These are phyloP conservation scores for Leuctra nigra DNA, from an alignment of 2,888 invertebrate genomes.

Conservation along the genomic window DNA sequence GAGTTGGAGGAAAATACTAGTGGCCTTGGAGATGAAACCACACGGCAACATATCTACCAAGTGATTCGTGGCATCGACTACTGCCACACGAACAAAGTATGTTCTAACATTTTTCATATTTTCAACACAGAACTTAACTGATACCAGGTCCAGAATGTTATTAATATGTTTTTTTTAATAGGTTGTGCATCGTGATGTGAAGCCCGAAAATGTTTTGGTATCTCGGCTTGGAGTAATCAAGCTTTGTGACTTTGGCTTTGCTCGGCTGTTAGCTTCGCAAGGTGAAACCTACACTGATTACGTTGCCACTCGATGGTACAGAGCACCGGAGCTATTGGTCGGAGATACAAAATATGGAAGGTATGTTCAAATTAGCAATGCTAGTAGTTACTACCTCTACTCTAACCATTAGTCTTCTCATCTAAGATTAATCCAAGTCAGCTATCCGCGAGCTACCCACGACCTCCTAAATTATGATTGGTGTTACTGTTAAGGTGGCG, in stretches of 20 bases:
- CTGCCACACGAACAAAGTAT: constrained; percentile 79
- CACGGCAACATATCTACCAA: constrained; percentile 72
- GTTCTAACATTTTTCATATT: background rate
- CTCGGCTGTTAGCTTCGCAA: constrained; percentile 59
- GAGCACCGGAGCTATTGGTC: constrained; percentile 79
- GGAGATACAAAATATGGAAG: constrained; percentile 60
- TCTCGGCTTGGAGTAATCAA: constrained; percentile 75
- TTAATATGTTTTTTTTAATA: constrained; percentile 34
- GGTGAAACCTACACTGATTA: constrained; percentile 84
- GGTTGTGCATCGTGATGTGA: constrained; percentile 84
- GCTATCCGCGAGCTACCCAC: no score
- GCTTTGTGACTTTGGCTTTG: constrained; percentile 88
- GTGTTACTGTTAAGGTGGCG: no score
- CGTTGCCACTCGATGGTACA: constrained; percentile 85
- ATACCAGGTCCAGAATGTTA: background rate
- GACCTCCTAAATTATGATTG: no score
- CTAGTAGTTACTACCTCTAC: no score
- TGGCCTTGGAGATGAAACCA: constrained; percentile 64
- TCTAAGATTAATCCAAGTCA: background rate
- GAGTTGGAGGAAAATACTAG: constrained; percentile 68
- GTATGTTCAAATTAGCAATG: no score
- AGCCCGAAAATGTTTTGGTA: constrained; percentile 83
- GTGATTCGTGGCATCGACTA: constrained; percentile 67
- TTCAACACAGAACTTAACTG: no score
- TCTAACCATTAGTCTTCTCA: background rate